Base-by-base conservation (phyloP, 2,113 vertebrate genomes). In the Chaetorhynchus papuensis region DNA sequence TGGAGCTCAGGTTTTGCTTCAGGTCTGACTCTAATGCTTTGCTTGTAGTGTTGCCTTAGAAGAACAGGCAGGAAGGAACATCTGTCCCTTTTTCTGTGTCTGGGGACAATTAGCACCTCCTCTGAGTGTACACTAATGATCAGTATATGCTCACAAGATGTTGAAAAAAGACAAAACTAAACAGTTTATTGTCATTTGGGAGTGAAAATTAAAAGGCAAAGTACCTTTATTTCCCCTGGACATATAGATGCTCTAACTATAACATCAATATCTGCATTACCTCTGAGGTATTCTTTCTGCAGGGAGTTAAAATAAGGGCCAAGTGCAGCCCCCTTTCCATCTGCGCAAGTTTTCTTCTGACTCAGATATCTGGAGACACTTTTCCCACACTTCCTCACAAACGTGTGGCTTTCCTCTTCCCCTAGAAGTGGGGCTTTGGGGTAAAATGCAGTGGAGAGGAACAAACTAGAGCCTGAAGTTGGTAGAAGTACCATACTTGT, bases 1-100 rank as follows among this genome's bases (percentile, higher is more conserved):
- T 71, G 53, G 70, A 87, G n/a, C 53, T 91, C 64, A 45, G 64
- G 57, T 78, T 89, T 87, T 84, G n/a, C 69, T 92, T 89, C 80
- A 68, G 49, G 35, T 59, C n/a, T 49, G 35, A 44, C 59, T 71
- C 8, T 26, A 13, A 15, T 33, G 69, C 68, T 87, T 68, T 61
- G 18, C 63, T 49, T 72, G 45, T 57, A 65, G 54, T 0, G 0
- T 45, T 83, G 56, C 53, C 24, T 54, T 93, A 54, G 42, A 63
- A 61, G 83, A 79, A 49, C 33, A 50, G 45, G 47, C 63, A 77
- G 71, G 42, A 45, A 53, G 86, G 63, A 68, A 53, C n/a, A 81
- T 47, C 65, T 72, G 41, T 33, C 45, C 65, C 57, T 71, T 85
- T 17, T 64, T 68, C 70, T 85, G 37, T 45, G 44, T 33, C 47